phyloP scores from a whole-genome alignment of 1,140 invertebrate genomes.

The Mamestra configurata region DNA sequence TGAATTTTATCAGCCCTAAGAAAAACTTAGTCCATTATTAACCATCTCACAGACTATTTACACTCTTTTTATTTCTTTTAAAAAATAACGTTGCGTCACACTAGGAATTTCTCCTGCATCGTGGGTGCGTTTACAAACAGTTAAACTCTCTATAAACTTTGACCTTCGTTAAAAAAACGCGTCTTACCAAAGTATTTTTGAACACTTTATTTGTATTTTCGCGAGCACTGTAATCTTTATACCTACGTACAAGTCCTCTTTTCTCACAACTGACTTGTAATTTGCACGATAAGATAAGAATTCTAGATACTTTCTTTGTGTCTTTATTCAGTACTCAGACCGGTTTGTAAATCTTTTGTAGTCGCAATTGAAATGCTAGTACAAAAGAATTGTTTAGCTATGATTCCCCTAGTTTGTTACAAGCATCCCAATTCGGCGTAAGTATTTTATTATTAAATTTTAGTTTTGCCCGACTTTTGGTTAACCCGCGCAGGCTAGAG shows the following conservation, averaged over 20 bases:
- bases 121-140: no score
- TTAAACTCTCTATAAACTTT: no score
- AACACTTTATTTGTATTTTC: background rate
- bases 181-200: background rate
- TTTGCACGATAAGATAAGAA: conserved; percentile 26
- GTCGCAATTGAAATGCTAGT: conserved; percentile 19
- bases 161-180: no score
- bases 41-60: no score
- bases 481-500: background rate
- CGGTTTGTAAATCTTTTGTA: conserved; percentile 34
- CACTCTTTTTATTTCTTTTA: no score
- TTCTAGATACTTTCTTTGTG: conserved; percentile 32
- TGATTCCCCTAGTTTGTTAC: background rate
- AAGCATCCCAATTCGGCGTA: background rate
- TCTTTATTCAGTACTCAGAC: conserved; percentile 17
- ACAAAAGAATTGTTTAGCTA: conserved; percentile 29
- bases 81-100: no score
- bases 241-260: background rate
- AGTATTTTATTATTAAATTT: conserved; percentile 28
- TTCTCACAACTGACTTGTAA: conserved; percentile 13
- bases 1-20: no score
- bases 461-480: conserved; percentile 7
- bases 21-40: no score
- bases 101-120: no score
- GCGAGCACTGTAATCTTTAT: background rate